Percentiles rank a stretch among this genome's conserved stretches.
These are phyloP conservation scores for Phoenicopterus ruber DNA, from an alignment of 2,113 vertebrate genomes.

Conservation along the genomic window DNA sequence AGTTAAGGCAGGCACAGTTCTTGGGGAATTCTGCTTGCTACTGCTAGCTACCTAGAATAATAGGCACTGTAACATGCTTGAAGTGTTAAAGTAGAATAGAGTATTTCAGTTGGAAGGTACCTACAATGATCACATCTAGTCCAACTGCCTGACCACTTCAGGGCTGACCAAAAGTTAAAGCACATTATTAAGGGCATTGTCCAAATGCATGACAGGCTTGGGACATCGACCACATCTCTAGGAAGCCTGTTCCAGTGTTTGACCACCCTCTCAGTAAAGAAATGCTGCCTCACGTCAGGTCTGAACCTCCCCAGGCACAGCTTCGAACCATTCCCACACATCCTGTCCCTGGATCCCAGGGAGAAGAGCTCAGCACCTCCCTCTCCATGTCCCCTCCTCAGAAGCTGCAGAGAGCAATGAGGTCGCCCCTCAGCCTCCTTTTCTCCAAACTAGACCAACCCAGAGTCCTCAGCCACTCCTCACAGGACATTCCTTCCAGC, in stretches of 20 bases:
- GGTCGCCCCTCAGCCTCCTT: background rate
- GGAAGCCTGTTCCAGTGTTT: background rate
- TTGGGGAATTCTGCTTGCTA: background rate
- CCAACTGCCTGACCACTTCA: background rate
- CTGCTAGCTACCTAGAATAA: background rate
- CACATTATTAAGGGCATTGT: background rate
- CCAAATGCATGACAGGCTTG: background rate
- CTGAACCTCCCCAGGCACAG: background rate
- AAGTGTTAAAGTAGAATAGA: rapidly evolving
- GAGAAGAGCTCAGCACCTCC: background rate
- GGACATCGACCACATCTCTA: background rate
- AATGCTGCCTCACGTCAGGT: background rate
- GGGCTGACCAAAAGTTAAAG: background rate
- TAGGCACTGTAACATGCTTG: background rate
- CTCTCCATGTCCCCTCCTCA: background rate
- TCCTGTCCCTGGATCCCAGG: background rate
- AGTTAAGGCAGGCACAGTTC: background rate
- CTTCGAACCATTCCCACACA: rapidly evolving
- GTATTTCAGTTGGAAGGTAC: background rate
- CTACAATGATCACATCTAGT: background rate
- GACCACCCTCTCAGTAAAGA: too few species aligned
- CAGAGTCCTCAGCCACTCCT: background rate
- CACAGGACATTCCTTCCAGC: background rate
- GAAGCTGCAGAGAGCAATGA: background rate
- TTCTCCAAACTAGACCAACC: background rate